phyloP scores from a whole-genome alignment of 1,140 invertebrate species.

The Eumeta japonica region DNA sequence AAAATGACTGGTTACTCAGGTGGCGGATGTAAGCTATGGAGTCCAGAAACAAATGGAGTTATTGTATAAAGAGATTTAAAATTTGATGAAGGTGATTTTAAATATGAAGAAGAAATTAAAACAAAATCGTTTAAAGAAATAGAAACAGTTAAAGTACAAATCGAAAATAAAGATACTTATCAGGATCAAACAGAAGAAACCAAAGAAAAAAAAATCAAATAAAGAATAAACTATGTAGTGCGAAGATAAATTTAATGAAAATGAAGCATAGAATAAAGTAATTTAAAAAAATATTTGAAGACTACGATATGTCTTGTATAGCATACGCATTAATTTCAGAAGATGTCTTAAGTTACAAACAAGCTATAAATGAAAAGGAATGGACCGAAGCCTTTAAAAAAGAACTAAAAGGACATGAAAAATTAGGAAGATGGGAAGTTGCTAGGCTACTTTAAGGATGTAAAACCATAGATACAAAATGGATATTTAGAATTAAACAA shows the following conservation, averaged over 20 bases:
- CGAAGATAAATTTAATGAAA: not conserved
- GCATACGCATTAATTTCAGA: not conserved
- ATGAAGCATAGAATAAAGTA: slow-evolving; percentile 1
- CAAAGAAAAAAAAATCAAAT: slow-evolving; percentile 1
- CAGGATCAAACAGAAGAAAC: not conserved
- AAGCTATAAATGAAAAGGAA: slow-evolving; percentile 8
- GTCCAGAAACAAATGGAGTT: not conserved
- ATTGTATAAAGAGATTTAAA: not conserved
- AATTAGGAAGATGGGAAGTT: slow-evolving; percentile 11
- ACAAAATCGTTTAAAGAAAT: not conserved
- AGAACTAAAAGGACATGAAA: slow-evolving; percentile 10
- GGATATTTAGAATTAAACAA: slow-evolving; percentile 15
- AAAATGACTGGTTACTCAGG: not conserved
- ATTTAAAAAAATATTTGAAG: not conserved
- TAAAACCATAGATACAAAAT: slow-evolving; percentile 15
- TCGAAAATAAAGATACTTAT: not conserved
- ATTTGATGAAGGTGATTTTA: not conserved
- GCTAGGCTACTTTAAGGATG: slow-evolving; percentile 6
- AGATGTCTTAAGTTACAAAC: slow-evolving; percentile 2
- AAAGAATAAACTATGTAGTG: not conserved
- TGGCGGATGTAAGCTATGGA: slow-evolving; percentile 2
- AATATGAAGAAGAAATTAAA: not conserved
- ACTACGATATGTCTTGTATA: slow-evolving; percentile 4
- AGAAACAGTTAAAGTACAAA: not conserved
- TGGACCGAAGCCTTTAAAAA: slow-evolving; percentile 13